Evolutionary conservation across 2,888 invertebrate genomes (phyloP), one percentile per base, ranked within the genome.

Genomic region (Cecidostiba fungosa): DNA sequence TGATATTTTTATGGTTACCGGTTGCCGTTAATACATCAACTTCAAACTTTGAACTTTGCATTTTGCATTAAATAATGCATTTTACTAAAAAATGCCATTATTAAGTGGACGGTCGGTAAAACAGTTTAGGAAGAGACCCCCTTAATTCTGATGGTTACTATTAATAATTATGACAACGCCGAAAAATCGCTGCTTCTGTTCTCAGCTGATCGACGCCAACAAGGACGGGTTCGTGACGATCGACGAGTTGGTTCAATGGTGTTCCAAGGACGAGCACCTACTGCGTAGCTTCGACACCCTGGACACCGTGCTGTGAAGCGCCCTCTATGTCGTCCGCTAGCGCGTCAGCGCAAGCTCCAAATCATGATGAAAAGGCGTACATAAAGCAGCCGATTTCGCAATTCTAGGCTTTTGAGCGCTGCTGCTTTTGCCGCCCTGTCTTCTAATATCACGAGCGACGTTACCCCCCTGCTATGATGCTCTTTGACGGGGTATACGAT

Each of bases 161-260:
- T n/a, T n/a, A 32, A 32, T 3, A 32, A 32, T 3, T 32, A 32
- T n/a, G n/a, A 32, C 29, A 1, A 23, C 16, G 14, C 14, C 26
- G 66, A 84, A 59, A 72, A 82, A 43, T 72, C 23, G 88, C 80
- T 84, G 85, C 83, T 77, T 89, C 14, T 66, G 39, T 39, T 92
- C 89, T 47, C 94, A 97, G 97, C 94, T 96, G 92, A 97, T 97
- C 93, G 97, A 97, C 93, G 95, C 95, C 16, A 96, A 97, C 93
- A 95, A 96, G 86, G 97, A 97, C 91, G 97, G 97, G 29, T 96
- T 96, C 86, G 96, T 97, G 89, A 96, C 97, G 8, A 96, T 96
- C 82, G 97, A 97, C 90, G 97, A 97, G 94, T 94, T 97, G 90
- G 95, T 96, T 73, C 95, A 96, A 88, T 97, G 97, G 97, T 96